phyloP scores from a whole-genome alignment of 1,140 invertebrate genomes.

The Platyscapa corneri region DNA sequence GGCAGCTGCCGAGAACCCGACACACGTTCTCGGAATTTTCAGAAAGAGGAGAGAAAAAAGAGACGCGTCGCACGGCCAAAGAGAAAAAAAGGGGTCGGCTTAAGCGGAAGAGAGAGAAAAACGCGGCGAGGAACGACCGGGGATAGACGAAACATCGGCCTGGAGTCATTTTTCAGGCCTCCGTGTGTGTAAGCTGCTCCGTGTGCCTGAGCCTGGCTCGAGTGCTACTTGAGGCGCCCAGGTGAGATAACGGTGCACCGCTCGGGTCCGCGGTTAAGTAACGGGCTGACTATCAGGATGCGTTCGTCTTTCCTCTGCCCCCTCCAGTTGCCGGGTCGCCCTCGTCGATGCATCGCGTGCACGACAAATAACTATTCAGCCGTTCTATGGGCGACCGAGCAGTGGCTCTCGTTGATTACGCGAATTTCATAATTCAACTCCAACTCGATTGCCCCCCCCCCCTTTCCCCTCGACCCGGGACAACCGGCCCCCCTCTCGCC shows the following conservation, averaged over 20 bases:
- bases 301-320: constrained; percentile 38
- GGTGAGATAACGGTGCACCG: constrained; percentile 73
- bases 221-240: constrained; percentile 53
- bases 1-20: background rate
- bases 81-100: background rate
- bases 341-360: background rate
- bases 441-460: background rate
- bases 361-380: background rate
- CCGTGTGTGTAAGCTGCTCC: background rate
- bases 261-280: constrained; percentile 68
- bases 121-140: background rate
- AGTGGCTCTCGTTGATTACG: constrained; percentile 7
- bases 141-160: background rate
- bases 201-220: background rate
- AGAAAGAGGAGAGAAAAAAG: background rate
- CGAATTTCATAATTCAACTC: constrained; percentile 46
- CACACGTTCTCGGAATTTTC: constrained; percentile 29
- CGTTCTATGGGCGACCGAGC: too few species aligned
- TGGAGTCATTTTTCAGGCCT: background rate
- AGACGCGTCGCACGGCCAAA: background rate
- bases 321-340: background rate
- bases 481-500: background rate
- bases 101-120: background rate
- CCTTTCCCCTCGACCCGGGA: background rate
- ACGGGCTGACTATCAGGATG: constrained; percentile 65